A percentile compares a stretch with the other conserved stretches of the same genome.
phyloP scores from a whole-genome alignment of 2,113 vertebrate species.

The Cygnus atratus region DNA sequence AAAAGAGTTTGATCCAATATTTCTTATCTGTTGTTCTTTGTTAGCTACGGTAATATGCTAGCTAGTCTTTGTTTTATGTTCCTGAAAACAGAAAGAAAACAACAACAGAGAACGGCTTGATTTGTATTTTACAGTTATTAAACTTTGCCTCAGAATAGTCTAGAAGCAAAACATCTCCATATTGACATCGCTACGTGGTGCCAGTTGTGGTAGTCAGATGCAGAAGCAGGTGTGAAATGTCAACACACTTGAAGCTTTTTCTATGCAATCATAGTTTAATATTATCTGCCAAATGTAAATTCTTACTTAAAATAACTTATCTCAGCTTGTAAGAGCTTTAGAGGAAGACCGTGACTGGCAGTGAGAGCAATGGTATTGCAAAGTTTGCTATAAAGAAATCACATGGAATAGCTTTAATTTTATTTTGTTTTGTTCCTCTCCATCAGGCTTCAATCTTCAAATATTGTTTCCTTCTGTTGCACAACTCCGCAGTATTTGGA shows the following conservation, averaged over 20 bases:
- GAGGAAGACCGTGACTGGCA: rapidly evolving
- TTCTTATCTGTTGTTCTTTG: neutral
- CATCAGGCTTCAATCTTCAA: neutral
- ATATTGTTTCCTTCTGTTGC: neutral
- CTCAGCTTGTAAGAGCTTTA: neutral
- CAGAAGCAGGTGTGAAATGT: neutral
- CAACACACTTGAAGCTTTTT: neutral
- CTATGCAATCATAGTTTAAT: neutral
- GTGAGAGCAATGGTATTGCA: neutral
- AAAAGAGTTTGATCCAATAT: neutral
- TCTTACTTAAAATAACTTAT: neutral
- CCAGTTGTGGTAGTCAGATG: neutral
- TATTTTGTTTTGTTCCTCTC: neutral
- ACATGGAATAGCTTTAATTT: neutral
- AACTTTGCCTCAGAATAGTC: neutral
- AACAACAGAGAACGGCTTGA: neutral
- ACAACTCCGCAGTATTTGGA: neutral
- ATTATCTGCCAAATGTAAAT: neutral
- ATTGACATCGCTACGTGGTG: neutral
- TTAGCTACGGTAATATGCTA: neutral
- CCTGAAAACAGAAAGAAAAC: neutral
- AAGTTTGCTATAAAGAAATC: neutral
- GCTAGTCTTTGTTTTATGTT: neutral
- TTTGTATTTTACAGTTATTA: neutral
- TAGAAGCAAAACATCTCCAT: neutral